A percentile compares a stretch with the other conserved stretches of the same genome.
Evolutionary conservation across 2,888 invertebrate species (phyloP).

Genomic region (Archips crataeganus): DNA sequence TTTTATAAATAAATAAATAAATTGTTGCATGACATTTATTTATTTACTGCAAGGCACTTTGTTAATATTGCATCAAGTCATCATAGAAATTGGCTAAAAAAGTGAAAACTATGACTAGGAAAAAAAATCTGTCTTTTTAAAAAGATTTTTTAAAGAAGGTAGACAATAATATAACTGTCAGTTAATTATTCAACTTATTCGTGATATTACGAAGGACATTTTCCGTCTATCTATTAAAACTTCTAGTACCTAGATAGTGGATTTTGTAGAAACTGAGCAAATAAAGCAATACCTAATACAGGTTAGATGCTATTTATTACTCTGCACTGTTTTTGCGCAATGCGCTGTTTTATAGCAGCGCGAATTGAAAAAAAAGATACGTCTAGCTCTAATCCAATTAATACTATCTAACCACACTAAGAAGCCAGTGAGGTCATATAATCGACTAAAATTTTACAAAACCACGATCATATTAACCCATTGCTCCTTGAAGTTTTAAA

Average conservation of each 20-base stretch:
- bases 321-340: slow-evolving; percentile 35
- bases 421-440: neutral
- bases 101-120: neutral
- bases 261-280: neutral
- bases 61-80: no score
- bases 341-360: slow-evolving; percentile 16
- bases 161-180: neutral
- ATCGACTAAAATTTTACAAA: slow-evolving; percentile 4
- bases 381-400: neutral
- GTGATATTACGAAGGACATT: neutral
- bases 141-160: neutral
- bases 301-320: slow-evolving; percentile 9
- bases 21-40: no score
- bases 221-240: neutral
- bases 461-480: neutral
- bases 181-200: neutral
- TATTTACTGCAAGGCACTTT: no score
- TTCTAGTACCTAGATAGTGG: no score
- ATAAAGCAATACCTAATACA: neutral
- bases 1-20: no score
- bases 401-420: neutral
- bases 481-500: neutral
- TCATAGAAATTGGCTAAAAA: neutral
- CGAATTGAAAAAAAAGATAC: neutral
- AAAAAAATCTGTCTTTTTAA: neutral